These are phyloP conservation scores for Oceanites oceanicus DNA, from an alignment of 2,113 vertebrate species.

Conservation along the genomic window DNA sequence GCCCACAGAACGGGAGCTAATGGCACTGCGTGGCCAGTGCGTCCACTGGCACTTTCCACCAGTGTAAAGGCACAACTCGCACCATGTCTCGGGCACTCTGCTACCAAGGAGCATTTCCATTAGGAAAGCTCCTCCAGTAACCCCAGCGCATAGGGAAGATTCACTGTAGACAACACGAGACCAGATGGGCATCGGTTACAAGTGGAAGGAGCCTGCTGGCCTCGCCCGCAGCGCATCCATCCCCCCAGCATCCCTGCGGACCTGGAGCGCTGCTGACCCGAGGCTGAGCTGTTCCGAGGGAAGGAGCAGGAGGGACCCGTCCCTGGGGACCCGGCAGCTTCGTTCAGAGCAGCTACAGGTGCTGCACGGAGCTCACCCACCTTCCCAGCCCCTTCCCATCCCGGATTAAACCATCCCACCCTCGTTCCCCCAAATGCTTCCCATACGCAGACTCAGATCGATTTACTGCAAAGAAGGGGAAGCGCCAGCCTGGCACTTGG, in stretches of 20 bases:
- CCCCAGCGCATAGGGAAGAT: rapidly evolving
- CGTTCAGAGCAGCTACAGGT: rapidly evolving
- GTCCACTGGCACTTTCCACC: rapidly evolving
- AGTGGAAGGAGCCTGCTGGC: neutral
- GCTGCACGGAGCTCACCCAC: rapidly evolving
- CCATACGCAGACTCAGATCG: neutral
- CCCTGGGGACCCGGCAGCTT: rapidly evolving
- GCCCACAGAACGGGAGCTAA: neutral
- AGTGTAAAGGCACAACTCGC: rapidly evolving
- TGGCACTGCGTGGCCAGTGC: rapidly evolving
- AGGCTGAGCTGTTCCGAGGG: rapidly evolving
- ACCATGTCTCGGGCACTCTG: rapidly evolving
- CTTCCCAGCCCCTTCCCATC: neutral
- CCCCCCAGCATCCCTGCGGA: neutral
- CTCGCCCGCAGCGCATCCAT: rapidly evolving
- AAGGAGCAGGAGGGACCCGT: neutral
- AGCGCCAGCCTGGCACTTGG: neutral
- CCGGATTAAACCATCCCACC: neutral
- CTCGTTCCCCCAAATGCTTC: rapidly evolving
- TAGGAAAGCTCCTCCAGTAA: rapidly evolving
- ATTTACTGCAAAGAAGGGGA: neutral
- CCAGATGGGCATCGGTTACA: neutral
- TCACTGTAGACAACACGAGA: rapidly evolving
- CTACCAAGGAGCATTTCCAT: rapidly evolving
- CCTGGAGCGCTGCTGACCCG: neutral